Evolutionary conservation across 37 sponge, comb jelly and placozoan species (phyloP), one percentile per base, ranked within the genome.

Genomic region (Haliclona indistincta): DNA sequence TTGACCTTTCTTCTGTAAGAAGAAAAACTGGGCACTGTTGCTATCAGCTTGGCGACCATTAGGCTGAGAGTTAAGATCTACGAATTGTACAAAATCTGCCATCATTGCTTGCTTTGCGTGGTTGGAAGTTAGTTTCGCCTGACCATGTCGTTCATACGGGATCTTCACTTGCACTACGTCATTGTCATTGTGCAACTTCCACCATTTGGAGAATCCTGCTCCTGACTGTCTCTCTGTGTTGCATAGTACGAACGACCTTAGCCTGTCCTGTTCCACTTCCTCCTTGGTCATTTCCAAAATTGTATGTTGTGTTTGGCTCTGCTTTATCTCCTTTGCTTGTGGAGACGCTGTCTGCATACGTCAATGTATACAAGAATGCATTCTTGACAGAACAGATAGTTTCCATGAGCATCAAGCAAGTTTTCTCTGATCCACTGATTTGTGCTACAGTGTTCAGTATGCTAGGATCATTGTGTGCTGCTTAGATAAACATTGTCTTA

Each of bases 11-110:
- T 74, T 77, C 0, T 56, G 72, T 23, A 63, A 29, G 68, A 79
- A 85, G 45, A 37, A 73, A 38, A 61, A 85, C 38, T 71, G 68
- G 2, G 86, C 61, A 54, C 68, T 56, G 36, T 41, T 79, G 56
- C 79, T 79, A 3, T 75, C 86, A 26, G 75, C 69, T 36, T 68
- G 68, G 30, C 80, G 67, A 19, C 86, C 75, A 67, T 86, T 86
- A 22, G 80, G 80, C 36, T 74, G 75, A 22, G 55, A 45, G 35
- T 67, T 74, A 5, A 64, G 64, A 74, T 87, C 87, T 3, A 80
- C 87, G 75, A 80, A 87, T 63, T 45, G n/a, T n/a, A n/a, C n/a
- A n/a, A n/a, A n/a, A n/a, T n/a, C n/a, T n/a, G n/a, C n/a, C n/a
- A n/a, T n/a, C n/a, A n/a, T n/a, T n/a, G n/a, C n/a, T n/a, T n/a